Evolutionary conservation across 2,113 vertebrate species (phyloP).

Genomic region (Eublepharis macularius): DNA sequence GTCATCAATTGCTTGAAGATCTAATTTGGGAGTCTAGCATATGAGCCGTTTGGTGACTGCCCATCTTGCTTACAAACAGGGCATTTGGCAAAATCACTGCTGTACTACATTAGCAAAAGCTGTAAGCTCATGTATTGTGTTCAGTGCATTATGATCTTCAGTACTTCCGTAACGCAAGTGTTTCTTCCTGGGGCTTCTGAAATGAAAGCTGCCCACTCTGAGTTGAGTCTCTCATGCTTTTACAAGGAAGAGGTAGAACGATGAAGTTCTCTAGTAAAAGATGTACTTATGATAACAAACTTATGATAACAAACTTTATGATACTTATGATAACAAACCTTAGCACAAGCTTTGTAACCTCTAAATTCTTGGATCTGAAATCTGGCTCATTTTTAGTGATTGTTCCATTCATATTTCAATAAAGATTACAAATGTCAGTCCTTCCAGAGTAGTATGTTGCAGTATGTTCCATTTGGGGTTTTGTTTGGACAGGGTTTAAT

Average conservation of each 20-base stretch:
- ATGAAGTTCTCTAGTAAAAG: not conserved
- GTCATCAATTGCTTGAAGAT: constrained; percentile 50
- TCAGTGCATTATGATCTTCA: not conserved
- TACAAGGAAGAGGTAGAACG: not conserved
- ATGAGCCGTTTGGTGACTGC: not conserved
- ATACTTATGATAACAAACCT: not conserved
- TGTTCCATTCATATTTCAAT: not conserved
- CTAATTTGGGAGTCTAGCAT: constrained; percentile 23
- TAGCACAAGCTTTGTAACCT: not conserved
- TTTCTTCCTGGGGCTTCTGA: constrained; percentile 6
- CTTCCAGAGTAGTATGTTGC: not conserved
- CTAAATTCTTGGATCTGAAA: too few species aligned
- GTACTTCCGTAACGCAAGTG: not conserved
- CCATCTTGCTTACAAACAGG: constrained; percentile 13
- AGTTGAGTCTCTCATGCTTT: not conserved
- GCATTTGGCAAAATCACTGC: not conserved
- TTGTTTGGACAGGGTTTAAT: not conserved
- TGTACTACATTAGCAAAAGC: constrained; percentile 1
- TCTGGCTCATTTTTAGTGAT: not conserved
- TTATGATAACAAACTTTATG: too few species aligned
- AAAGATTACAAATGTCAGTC: not conserved
- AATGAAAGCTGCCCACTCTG: not conserved
- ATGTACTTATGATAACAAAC: not conserved
- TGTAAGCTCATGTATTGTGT: not conserved
- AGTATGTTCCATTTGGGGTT: not conserved